Evolutionary conservation across 2,113 vertebrate genomes (phyloP).

Genomic region (Bagarius yarrelli): DNA sequence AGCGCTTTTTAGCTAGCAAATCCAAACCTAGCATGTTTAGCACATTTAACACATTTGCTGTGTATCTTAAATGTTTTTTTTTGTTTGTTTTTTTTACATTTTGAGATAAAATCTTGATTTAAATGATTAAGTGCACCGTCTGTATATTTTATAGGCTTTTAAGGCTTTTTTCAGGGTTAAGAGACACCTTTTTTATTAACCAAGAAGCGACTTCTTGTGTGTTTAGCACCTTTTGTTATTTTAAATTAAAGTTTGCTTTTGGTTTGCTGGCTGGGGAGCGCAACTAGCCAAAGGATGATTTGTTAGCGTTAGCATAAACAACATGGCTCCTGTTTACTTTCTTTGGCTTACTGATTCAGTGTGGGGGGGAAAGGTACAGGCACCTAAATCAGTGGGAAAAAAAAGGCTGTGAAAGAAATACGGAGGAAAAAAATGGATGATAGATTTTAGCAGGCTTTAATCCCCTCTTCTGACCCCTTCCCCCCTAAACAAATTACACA

Average conservation of each 20-base stretch:
- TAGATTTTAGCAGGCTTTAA: conserved; percentile 6
- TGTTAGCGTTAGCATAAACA: not conserved
- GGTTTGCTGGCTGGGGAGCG: not conserved
- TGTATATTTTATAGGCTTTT: not conserved
- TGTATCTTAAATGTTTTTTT: too few species aligned
- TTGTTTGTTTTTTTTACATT: too few species aligned
- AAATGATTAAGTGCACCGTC: not conserved
- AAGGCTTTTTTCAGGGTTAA: not conserved
- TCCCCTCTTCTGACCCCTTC: conserved; percentile 5
- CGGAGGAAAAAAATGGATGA: not conserved
- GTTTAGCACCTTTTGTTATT: not conserved
- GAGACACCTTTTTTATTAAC: not conserved
- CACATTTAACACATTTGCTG: not conserved
- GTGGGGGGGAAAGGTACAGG: not conserved
- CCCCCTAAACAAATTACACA: conserved; percentile 9
- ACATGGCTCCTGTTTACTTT: not conserved
- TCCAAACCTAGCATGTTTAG: too few species aligned
- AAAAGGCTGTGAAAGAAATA: not conserved
- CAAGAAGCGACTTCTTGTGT: not conserved
- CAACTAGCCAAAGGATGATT: not conserved
- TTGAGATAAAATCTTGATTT: too few species aligned
- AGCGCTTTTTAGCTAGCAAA: not conserved
- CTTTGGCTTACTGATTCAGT: not conserved
- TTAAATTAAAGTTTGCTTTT: not conserved
- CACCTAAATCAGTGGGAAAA: conserved; percentile 27